phyloP scores from a whole-genome alignment of 2,888 invertebrate species.

The Lottia scabra region DNA sequence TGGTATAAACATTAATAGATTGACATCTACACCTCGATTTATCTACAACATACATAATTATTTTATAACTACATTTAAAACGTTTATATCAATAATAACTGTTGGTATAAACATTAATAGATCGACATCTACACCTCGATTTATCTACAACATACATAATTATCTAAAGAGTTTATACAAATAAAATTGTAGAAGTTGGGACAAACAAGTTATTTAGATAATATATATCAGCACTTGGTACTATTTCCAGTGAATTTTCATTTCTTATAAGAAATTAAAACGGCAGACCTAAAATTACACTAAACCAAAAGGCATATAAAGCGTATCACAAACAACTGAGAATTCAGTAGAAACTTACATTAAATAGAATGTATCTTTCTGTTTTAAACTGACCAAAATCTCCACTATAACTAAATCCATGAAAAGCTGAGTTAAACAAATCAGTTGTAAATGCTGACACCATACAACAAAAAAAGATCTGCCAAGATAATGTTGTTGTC shows the following conservation, averaged over 20 bases:
- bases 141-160: slow-evolving; percentile 40
- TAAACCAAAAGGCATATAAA: no score
- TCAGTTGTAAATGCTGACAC: slow-evolving; percentile 68
- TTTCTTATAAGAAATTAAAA: no score
- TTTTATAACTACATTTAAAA: no score
- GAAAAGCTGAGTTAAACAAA: slow-evolving; percentile 66
- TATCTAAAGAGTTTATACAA: no score
- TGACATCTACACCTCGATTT: slow-evolving; percentile 66
- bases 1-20: slow-evolving; percentile 69
- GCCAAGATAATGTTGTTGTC: slow-evolving; percentile 70
- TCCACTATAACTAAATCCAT: slow-evolving; percentile 60
- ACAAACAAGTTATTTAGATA: no score
- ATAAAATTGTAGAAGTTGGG: slow-evolving; percentile 68
- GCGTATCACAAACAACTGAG: no score
- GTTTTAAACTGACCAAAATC: slow-evolving; percentile 66
- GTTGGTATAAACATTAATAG: slow-evolving; percentile 69
- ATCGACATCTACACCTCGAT: slow-evolving; percentile 67
- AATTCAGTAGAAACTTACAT: slow-evolving; percentile 45
- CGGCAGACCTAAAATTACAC: no score
- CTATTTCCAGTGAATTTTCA: no score
- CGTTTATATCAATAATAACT: slow-evolving; percentile 65
- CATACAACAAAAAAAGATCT: slow-evolving; percentile 71
- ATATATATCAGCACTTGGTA: no score
- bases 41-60: slow-evolving; percentile 41
- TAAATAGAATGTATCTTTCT: slow-evolving; percentile 66